Base-by-base conservation (phyloP, 2,113 vertebrate genomes). In the Oryzias curvinotus region DNA sequence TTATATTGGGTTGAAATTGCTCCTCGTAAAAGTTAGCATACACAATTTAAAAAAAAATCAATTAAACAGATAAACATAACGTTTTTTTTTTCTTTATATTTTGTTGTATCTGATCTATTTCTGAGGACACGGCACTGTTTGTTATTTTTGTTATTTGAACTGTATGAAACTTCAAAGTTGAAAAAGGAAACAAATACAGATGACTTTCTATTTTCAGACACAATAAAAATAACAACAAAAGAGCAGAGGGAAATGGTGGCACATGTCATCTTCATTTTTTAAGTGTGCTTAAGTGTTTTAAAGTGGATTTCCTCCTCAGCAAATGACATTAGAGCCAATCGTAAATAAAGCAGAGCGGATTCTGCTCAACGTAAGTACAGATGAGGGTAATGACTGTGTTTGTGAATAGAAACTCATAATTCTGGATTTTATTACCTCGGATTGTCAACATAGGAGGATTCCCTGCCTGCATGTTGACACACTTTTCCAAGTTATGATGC, bases 361-460 rank as follows among this genome's bases (percentile, higher is more conserved):
- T 71, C 67, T 71, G 54, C 53, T 78, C 62, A 58, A 65, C 77
- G 75, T 73, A 75, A 77, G 79, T 71, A 76, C 77, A 83, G 68
- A 69, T 66, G 83, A 84, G 48, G 71, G 80, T 65, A 58, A 80
- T 71, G 47, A 48, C 47, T 48, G 12, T 48, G 47, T 78, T 70
- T 62, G 44, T 80, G 68, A 86, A 73, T 61, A 77, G 62, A 85
- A 68, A 68, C 61, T 73, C 60, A 70, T 80, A 62, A 77, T 64
- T 75, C 52, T 21, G 52, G 58, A 67, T 84, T 86, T 84, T 87
- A 84, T 81, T 81, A 69, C 82, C 64, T 82, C 49, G 58, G 77
- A 84, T 81, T 77, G 80, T 86, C 84, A 82, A 78, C 76, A 85
- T 78, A 44, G 58, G 78, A 69, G 62, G 85, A 80, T 77, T 84